These are phyloP conservation scores for Tetropium fuscum DNA, from an alignment of 2,888 invertebrate species.

Conservation along the genomic window DNA sequence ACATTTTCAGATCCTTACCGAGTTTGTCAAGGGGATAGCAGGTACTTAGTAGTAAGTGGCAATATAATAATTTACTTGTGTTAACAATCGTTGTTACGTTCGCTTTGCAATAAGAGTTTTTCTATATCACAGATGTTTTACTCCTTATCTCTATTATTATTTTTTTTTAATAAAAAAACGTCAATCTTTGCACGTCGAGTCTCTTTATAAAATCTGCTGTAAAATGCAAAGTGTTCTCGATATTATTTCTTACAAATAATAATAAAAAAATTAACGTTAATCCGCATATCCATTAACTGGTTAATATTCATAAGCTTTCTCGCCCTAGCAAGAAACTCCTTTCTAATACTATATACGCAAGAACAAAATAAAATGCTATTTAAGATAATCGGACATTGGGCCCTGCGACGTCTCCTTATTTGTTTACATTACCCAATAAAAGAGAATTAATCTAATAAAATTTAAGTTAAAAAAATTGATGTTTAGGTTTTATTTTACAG, in stretches of 20 bases:
- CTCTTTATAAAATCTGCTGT: conserved; percentile 29
- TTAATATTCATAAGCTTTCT: conserved; percentile 10
- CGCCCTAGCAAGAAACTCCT: neutral
- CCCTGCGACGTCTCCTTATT: conserved; percentile 8
- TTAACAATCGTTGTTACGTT: conserved; percentile 42
- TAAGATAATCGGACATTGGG: conserved; percentile 10
- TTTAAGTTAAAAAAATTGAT: conserved; percentile 32
- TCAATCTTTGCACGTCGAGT: conserved; percentile 38
- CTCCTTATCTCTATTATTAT: conserved; percentile 63
- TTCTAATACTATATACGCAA: conserved; percentile 3
- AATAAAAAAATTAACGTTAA: conserved; percentile 17
- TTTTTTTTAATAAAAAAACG: conserved; percentile 39
- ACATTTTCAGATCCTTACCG: conserved; percentile 3
- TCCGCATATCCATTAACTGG: conserved; percentile 10
- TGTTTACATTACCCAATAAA: conserved; percentile 10
- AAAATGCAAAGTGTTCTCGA: conserved; percentile 38
- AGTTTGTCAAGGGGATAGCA: conserved; percentile 23
- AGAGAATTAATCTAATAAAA: conserved; percentile 8
- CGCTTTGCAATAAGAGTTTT: conserved; percentile 41
- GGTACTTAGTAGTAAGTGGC: conserved; percentile 43
- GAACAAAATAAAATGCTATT: conserved; percentile 4
- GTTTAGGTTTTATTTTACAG: conserved; percentile 38
- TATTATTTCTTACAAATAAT: conserved; percentile 31
- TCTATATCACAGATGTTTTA: conserved; percentile 67
- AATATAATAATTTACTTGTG: conserved; percentile 29